phyloP scores from a whole-genome alignment of 2,888 invertebrate genomes.

The Melanostoma mellinum region DNA sequence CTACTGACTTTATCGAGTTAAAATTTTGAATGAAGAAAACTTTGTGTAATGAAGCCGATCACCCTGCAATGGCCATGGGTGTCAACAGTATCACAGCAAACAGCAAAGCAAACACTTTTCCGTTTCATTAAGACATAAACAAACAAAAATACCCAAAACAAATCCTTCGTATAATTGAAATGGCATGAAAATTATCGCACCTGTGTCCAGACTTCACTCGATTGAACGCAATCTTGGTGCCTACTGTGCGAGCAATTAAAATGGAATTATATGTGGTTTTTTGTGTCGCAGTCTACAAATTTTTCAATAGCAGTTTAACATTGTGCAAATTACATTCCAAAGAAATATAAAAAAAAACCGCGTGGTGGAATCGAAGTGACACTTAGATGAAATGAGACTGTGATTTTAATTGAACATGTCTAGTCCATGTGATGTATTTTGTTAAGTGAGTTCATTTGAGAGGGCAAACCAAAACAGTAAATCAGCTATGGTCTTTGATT shows the following conservation, averaged over 20 bases:
- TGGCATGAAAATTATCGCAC: slow-evolving; percentile 8
- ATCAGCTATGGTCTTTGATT: too few relatives aligned
- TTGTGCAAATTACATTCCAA: slow-evolving; percentile 1
- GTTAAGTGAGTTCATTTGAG: too few relatives aligned
- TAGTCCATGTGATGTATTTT: background rate
- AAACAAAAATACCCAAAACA: background rate
- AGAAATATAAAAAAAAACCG: background rate
- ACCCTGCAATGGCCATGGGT: too few relatives aligned
- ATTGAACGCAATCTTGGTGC: background rate
- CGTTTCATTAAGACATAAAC: too few relatives aligned
- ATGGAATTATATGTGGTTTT: slow-evolving; percentile 6
- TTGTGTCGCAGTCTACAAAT: background rate
- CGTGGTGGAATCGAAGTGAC: background rate
- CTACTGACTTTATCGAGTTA: too few relatives aligned
- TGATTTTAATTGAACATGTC: background rate
- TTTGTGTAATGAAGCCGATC: too few relatives aligned
- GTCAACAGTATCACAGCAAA: too few relatives aligned
- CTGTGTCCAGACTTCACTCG: background rate
- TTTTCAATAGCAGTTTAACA: background rate
- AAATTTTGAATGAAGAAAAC: too few relatives aligned
- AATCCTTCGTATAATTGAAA: slow-evolving; percentile 10
- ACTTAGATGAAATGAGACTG: background rate
- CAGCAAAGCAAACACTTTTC: too few relatives aligned
- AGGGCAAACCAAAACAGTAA: too few relatives aligned
- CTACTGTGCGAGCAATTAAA: slow-evolving; percentile 20